Evolutionary conservation across 2,888 invertebrate genomes (phyloP), one percentile per base, ranked within the genome.

Genomic region (Tenthredo amoena): DNA sequence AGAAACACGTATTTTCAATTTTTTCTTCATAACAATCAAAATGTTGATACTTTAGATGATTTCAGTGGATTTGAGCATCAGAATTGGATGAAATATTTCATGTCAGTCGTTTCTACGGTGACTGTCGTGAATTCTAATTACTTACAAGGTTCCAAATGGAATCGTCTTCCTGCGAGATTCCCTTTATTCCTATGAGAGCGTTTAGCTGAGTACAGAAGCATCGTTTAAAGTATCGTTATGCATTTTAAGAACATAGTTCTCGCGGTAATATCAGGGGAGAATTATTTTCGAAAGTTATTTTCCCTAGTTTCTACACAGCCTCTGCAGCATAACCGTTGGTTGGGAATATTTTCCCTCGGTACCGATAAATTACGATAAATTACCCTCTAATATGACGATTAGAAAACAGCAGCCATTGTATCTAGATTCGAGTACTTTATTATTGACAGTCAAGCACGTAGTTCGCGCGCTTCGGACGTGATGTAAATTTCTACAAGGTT

Each of bases 101-200:
- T 47, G 83, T 71, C 65, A 21, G 34, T 62, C 5, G 26, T 40
- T 62, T 62, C 47, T 68, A 68, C 68, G 68, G 83, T 71, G 71
- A 83, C 83, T 83, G 71, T 83, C 83, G 83, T 83, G 83, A 68
- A 83, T 83, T 83, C 47, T 83, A 83, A 83, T 83, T 83, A 71
- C 68, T 37, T 43, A 71, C 65, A 26, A 31, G 50, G 47, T 68
- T 83, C 83, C 47, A 50, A 83, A 83, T 47, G 50, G 47, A 83
- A 71, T 83, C 68, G 83, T 43, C 47, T 83, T 83, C 47, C 68
- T n/a, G 83, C 68, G n/a, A 40, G 47, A 26, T 47, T 31, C 65
- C 18, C 68, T 71, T 83, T 71, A 71, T 50, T 31, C 18, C 58
- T 55, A 21, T 31, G 47, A 71, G 47, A 68, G 68, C 68, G 47